phyloP scores from a whole-genome alignment of 2,797 vertebrate species.

The Psittacula derbiana region DNA sequence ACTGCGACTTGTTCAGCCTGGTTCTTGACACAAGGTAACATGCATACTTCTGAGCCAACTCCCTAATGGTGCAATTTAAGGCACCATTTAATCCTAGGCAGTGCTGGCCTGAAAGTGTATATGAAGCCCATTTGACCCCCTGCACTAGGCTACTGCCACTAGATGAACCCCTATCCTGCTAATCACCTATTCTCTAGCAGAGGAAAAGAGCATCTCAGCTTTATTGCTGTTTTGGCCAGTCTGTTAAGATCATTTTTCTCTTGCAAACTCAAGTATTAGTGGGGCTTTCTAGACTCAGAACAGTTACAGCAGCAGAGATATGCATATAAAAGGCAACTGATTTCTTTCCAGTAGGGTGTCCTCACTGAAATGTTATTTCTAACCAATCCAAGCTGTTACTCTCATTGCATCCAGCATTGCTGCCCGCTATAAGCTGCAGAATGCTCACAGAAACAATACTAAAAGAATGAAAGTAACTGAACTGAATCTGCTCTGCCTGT shows the following conservation, averaged over 20 bases:
- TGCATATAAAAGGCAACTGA: background rate
- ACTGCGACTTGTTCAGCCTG: background rate
- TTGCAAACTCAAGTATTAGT: background rate
- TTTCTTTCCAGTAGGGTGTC: background rate
- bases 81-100: background rate
- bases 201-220: background rate
- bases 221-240: background rate
- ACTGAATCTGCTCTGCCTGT: background rate
- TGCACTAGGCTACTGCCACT: background rate
- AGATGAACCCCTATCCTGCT: background rate
- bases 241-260: background rate
- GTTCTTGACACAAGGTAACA: background rate
- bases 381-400: background rate
- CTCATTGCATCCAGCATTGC: rapidly evolving
- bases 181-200: background rate
- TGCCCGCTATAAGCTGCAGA: background rate
- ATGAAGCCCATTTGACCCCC: background rate
- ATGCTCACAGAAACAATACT: background rate
- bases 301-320: background rate
- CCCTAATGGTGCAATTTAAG: background rate
- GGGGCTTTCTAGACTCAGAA: background rate
- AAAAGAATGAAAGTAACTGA: background rate
- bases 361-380: background rate
- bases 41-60: background rate
- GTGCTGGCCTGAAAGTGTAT: background rate